Conservation (phyloP, 2,888 invertebrate species). For the Crossocerus cetratus region DNA sequence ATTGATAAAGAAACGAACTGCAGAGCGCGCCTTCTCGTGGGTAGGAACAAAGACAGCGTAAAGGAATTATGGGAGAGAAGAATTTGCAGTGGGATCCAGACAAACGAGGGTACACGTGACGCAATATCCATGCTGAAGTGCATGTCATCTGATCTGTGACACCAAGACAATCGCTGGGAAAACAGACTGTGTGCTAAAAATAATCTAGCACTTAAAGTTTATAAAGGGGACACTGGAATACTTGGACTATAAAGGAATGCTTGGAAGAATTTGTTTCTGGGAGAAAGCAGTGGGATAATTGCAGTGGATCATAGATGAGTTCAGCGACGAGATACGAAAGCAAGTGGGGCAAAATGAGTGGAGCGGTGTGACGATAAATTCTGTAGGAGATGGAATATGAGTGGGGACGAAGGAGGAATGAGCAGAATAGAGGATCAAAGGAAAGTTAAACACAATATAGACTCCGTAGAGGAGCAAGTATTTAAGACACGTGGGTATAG, state of each 20-base stretch:
- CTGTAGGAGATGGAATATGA: conserved; percentile 9
- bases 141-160: neutral
- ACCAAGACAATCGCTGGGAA: neutral
- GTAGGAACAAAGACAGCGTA: neutral
- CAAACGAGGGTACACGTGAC: neutral
- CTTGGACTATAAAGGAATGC: too few species aligned
- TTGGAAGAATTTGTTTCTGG: neutral
- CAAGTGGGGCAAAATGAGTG: neutral
- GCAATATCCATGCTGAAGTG: neutral
- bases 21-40: neutral
- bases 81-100: neutral
- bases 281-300: neutral
- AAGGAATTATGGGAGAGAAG: conserved; percentile 1
- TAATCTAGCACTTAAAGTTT: neutral
- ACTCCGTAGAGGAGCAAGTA: conserved; percentile 14
- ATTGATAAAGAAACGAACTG: neutral
- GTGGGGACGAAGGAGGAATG: neutral
- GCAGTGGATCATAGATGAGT: neutral
- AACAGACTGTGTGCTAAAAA: neutral
- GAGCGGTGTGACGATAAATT: neutral
- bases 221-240: too few species aligned
- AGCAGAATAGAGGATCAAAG: conserved; percentile 6
- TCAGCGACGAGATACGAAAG: conserved; percentile 11
- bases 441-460: neutral
- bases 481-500: conserved; percentile 3